phyloP scores from a whole-genome alignment of 2,888 invertebrate genomes.

The Nemurella pictetii region DNA sequence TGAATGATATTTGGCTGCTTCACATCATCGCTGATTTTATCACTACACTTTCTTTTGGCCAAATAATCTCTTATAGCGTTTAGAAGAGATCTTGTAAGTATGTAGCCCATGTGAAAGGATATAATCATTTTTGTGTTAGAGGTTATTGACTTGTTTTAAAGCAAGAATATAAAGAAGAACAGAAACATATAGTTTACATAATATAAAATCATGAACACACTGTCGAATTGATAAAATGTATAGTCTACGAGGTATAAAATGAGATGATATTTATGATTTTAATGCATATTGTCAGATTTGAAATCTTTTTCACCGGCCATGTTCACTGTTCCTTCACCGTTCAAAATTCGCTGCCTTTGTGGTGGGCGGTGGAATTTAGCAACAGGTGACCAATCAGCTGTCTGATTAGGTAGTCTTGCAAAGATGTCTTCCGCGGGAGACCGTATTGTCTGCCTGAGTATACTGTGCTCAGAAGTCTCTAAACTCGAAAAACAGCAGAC shows the following conservation, averaged over 20 bases:
- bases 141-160: not conserved
- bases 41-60: not conserved
- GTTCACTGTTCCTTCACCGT: not conserved
- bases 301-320: not conserved
- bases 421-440: no score
- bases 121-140: not conserved
- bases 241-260: no score
- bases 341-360: no score
- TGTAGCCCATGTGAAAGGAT: not conserved
- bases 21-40: not conserved
- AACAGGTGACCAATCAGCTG: not conserved
- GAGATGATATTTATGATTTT: no score
- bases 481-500: no score
- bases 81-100: not conserved
- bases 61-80: not conserved
- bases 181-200: not conserved
- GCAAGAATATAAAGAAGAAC: not conserved
- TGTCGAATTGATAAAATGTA: no score
- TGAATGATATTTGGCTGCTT: not conserved
- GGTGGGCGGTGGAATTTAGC: not conserved
- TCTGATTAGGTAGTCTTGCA: no score
- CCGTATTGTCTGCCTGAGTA: no score
- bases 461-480: no score
- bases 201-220: no score
- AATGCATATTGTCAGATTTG: no score